Evolutionary conservation across 2,888 invertebrate genomes (phyloP).

Genomic region (Cheilosia scutellata): DNA sequence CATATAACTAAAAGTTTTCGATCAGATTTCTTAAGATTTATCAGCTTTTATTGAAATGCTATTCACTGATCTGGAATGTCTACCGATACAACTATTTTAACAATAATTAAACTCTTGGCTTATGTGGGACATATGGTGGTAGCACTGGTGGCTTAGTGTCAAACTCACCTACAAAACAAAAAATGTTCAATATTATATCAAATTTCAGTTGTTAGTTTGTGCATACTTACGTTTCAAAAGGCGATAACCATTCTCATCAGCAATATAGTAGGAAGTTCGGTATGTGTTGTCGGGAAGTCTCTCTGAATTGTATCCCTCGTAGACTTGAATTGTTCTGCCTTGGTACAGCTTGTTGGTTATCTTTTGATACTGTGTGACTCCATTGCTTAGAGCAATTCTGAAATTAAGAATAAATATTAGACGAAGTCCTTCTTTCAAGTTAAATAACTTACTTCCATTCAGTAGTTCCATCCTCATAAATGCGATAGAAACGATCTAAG

Average conservation of each 20-base stretch:
- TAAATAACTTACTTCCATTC: conserved; percentile 41
- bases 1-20: too few relatives aligned
- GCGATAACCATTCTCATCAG: conserved; percentile 51
- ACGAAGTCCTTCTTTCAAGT: not conserved
- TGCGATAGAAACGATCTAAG: conserved; percentile 33
- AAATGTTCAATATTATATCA: not conserved
- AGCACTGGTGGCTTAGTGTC: conserved; percentile 37
- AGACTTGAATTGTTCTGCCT: conserved; percentile 28
- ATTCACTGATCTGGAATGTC: too few relatives aligned
- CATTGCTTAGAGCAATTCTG: conserved; percentile 45
- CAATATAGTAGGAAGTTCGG: conserved; percentile 39
- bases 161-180: conserved; percentile 23
- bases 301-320: conserved; percentile 35
- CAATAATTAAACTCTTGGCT: not conserved
- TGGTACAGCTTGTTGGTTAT: conserved; percentile 37
- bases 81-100: not conserved
- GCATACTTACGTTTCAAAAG: conserved; percentile 18
- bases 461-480: conserved; percentile 49
- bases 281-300: conserved; percentile 23
- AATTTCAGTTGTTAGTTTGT: too few relatives aligned
- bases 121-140: conserved; percentile 38
- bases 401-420: not conserved
- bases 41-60: too few relatives aligned
- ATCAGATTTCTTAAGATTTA: too few relatives aligned
- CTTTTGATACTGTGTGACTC: conserved; percentile 33